Evolutionary conservation across 2,797 vertebrate species (phyloP), one percentile per base, ranked within the genome.

Genomic region (Macropus fuliginosus): DNA sequence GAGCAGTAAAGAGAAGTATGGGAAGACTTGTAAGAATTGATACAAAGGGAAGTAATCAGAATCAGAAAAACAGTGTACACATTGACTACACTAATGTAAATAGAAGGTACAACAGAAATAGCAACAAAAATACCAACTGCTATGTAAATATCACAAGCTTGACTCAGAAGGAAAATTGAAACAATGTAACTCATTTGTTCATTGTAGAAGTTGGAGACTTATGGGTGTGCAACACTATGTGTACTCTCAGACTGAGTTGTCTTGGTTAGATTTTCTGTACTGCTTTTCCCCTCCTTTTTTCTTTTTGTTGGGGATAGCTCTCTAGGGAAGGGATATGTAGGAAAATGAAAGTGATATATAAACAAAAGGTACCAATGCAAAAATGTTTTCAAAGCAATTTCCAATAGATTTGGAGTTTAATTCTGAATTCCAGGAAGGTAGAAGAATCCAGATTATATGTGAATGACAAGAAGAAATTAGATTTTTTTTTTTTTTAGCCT

Each of bases 341-440:
- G 40, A 87, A 87, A 50, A 87, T 10, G 18, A 27, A 87, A 27
- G 2, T 87, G 21, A 87, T 87, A 0, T 87, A 40, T 11, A 87
- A 87, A 87, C 40, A 87, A 87, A 87, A 50, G 24, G 11, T 27
- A 46, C 46, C 40, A 81, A 24, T 87, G 40, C 40, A 46, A 87
- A 87, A 87, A 87, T 46, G 27, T 87, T 46, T 81, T 81, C 8
- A 74, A 74, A 40, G 16, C 5, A 40, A 81, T 81, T 81, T 81
- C 8, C 66, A 59, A 93, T 46, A 10, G 56, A 89, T 81, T 92
- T 55, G 91, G 87, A 56, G 59, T 92, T 93, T 94, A 14, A 40
- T 94, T 90, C 81, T 93, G 91, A 93, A 91, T 56, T 54, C 57
- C 27, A 93, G 59, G 57, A 59, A 92, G 96, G 91, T 27, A 66